Percentiles rank a stretch among this genome's conserved stretches.
phyloP scores from a whole-genome alignment of 2,888 invertebrate species.

The Metacarcinus magister region DNA sequence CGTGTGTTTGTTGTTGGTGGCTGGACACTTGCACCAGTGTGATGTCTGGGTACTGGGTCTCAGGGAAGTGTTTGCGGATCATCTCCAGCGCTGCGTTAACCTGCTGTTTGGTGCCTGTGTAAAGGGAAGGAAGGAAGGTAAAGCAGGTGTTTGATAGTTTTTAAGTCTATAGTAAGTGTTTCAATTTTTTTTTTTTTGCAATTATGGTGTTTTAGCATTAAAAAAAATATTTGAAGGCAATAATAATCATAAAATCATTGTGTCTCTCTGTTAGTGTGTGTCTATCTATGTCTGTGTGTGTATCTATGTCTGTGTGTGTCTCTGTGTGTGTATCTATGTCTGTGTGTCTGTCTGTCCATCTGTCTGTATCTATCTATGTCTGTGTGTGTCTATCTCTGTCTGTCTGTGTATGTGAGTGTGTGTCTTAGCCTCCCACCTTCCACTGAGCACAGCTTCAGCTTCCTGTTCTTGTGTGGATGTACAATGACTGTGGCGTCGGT shows the following conservation, averaged over 20 bases:
- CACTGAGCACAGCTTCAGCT: constrained; percentile 92
- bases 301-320: too few species aligned
- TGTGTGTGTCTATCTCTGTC: neutral
- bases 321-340: too few species aligned
- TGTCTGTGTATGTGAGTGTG: too few species aligned
- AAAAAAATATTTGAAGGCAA: too few species aligned
- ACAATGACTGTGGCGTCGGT: constrained; percentile 92
- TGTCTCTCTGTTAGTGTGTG: too few species aligned
- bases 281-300: neutral
- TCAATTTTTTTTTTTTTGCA: too few species aligned
- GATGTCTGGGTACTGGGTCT: constrained; percentile 91
- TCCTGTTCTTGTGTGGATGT: constrained; percentile 90
- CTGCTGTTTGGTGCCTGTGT: constrained; percentile 89
- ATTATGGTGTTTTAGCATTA: too few species aligned
- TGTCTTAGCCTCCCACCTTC: constrained; percentile 87
- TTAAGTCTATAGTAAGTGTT: too few species aligned
- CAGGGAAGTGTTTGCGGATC: constrained; percentile 94
- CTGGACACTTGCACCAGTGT: constrained; percentile 88
- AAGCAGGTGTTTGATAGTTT: neutral
- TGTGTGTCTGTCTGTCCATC: too few species aligned
- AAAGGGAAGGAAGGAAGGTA: neutral
- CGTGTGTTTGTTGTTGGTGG: constrained; percentile 65
- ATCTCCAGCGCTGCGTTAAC: constrained; percentile 93
- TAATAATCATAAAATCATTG: too few species aligned
- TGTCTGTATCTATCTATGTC: neutral